Evolutionary conservation across 2,888 invertebrate genomes (phyloP).

Genomic region (Galeopsomyia nigrocyanea): DNA sequence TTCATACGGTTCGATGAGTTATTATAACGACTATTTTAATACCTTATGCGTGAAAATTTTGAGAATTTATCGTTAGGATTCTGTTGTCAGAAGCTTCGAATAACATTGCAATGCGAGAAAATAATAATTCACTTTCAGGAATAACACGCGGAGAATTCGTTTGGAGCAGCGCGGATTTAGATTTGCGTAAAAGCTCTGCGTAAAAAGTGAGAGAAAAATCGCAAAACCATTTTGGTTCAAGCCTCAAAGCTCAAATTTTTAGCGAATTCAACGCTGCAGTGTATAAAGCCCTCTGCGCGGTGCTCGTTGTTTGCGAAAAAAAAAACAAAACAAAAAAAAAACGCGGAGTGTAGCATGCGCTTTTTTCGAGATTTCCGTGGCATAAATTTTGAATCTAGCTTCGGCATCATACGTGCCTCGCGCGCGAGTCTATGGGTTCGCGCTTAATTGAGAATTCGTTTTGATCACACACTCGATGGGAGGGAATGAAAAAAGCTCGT

Average conservation of each 20-base stretch:
- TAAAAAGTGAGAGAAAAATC: neutral
- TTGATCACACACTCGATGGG: constrained; percentile 45
- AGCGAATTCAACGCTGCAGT: neutral
- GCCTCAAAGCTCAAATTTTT: constrained; percentile 12
- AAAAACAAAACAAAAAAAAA: neutral
- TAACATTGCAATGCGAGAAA: too few species aligned
- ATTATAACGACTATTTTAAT: too few species aligned
- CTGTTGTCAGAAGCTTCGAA: too few species aligned
- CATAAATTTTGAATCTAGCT: constrained; percentile 40
- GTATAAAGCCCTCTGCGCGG: constrained; percentile 11
- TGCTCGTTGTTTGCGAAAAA: constrained; percentile 15
- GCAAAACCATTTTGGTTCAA: constrained; percentile 1
- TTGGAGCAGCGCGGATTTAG: neutral
- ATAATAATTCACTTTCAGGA: too few species aligned
- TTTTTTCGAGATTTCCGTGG: constrained; percentile 39
- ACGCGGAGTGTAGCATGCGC: neutral
- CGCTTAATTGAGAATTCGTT: constrained; percentile 45
- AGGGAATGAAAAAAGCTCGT: constrained; percentile 45
- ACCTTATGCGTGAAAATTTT: too few species aligned
- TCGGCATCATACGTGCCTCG: constrained; percentile 25
- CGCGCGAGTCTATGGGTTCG: constrained; percentile 2
- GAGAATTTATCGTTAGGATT: too few species aligned
- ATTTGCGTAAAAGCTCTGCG: constrained; percentile 2
- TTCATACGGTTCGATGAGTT: too few species aligned
- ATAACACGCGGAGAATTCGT: neutral